Percentiles rank a stretch among this genome's conserved stretches.
Conservation (phyloP, 1,140 invertebrate species). For the Drosophila serrata region DNA sequence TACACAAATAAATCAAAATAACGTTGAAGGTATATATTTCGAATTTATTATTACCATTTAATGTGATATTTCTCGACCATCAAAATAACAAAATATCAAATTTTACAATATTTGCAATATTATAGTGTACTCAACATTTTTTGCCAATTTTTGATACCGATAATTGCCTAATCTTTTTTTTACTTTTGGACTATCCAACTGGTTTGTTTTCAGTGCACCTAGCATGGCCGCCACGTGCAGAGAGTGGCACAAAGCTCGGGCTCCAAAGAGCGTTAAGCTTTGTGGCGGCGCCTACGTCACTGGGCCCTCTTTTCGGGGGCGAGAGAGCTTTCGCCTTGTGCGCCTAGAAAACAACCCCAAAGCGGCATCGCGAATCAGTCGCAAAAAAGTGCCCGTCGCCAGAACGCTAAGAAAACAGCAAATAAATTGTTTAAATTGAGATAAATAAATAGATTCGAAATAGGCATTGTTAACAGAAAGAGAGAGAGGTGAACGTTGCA, state of each 20-base stretch:
- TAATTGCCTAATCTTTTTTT: too few relatives aligned
- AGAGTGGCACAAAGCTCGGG: slow-evolving; percentile 36
- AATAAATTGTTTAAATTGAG: slow-evolving; percentile 17
- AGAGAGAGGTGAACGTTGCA: slow-evolving; percentile 10
- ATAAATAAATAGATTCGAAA: slow-evolving; percentile 41
- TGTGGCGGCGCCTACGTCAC: slow-evolving; percentile 57
- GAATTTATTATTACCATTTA: background rate
- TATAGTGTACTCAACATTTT: too few relatives aligned
- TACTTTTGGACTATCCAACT: too few relatives aligned
- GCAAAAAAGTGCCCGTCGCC: slow-evolving; percentile 82
- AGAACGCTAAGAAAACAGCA: slow-evolving; percentile 70
- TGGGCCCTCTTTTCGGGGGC: slow-evolving; percentile 45
- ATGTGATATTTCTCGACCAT: background rate
- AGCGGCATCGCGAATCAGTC: slow-evolving; percentile 80
- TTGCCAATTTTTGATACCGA: too few relatives aligned
- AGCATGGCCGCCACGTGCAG: slow-evolving; percentile 21
- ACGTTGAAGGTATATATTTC: background rate
- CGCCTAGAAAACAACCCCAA: slow-evolving; percentile 80
- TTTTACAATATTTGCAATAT: background rate
- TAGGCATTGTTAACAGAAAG: slow-evolving; percentile 7
- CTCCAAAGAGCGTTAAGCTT: slow-evolving; percentile 28
- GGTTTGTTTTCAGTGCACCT: background rate
- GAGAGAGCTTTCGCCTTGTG: slow-evolving; percentile 59
- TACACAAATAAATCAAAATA: background rate
- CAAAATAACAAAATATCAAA: background rate